phyloP scores from a whole-genome alignment of 2,113 vertebrate species.

The Oceanodroma tethys region DNA sequence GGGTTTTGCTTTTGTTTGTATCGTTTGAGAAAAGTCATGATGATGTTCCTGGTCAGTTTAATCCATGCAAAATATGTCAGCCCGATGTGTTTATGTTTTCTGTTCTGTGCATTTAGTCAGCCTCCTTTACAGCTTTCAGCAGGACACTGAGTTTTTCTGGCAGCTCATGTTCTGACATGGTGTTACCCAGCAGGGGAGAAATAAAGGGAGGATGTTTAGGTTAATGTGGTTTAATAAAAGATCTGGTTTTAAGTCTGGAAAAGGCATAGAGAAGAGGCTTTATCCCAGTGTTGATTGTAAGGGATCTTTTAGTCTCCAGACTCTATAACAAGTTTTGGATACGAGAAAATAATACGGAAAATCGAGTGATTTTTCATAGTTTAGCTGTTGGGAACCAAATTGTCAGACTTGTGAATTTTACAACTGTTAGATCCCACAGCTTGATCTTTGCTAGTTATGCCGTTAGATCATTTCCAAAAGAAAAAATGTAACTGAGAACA shows the following conservation, averaged over 20 bases:
- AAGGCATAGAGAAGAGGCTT: not conserved
- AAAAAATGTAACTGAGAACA: not conserved
- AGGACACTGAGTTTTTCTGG: slow-evolving; percentile 9
- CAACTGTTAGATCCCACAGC: not conserved
- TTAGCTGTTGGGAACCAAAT: not conserved
- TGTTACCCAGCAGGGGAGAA: slow-evolving; percentile 56
- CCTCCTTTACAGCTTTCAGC: not conserved
- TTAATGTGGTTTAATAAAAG: slow-evolving; percentile 61
- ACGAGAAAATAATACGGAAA: fast-evolving
- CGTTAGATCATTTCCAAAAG: not conserved
- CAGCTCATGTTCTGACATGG: slow-evolving; percentile 35
- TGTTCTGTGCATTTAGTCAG: not conserved
- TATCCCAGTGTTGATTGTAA: not conserved
- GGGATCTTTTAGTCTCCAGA: not conserved
- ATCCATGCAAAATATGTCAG: not conserved
- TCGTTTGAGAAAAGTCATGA: not conserved
- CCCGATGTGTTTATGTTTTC: not conserved
- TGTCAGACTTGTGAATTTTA: not conserved
- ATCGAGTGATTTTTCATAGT: not conserved
- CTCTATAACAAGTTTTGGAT: not conserved
- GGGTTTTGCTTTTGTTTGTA: slow-evolving; percentile 20
- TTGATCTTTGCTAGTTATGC: not conserved
- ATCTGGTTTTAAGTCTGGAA: slow-evolving; percentile 29
- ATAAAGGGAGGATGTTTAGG: slow-evolving; percentile 61
- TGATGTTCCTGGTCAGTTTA: not conserved